Evolutionary conservation across 2,888 invertebrate species (phyloP).

Genomic region (Xylophagus ater): DNA sequence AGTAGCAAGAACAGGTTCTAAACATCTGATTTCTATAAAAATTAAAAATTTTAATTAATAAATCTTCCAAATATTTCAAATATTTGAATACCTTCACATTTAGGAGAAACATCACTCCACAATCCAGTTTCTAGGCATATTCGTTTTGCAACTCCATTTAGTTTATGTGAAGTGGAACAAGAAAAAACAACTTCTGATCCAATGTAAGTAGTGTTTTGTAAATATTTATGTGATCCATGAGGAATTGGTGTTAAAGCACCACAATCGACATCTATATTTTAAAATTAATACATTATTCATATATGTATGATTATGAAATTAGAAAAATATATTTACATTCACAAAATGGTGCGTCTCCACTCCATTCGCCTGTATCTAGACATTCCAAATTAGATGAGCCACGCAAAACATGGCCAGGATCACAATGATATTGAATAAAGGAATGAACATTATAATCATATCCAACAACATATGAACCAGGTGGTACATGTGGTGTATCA

Average conservation of each 20-base stretch:
- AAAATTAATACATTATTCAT: background rate
- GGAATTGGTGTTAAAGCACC: slow-evolving; percentile 69
- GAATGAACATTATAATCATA: slow-evolving; percentile 85
- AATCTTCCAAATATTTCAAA: background rate
- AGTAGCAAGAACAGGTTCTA: slow-evolving; percentile 69
- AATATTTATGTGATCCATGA: slow-evolving; percentile 65
- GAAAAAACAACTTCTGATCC: slow-evolving; percentile 70
- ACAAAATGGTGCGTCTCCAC: slow-evolving; percentile 66
- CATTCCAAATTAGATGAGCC: slow-evolving; percentile 63
- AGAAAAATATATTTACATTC: slow-evolving; percentile 52
- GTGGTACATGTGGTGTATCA: slow-evolving; percentile 73
- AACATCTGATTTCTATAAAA: slow-evolving; percentile 69
- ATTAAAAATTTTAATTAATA: slow-evolving; percentile 9
- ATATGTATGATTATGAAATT: background rate
- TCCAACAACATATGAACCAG: slow-evolving; percentile 77
- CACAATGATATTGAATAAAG: slow-evolving; percentile 77
- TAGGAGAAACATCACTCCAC: slow-evolving; percentile 76
- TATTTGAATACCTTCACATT: slow-evolving; percentile 54
- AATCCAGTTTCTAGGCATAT: slow-evolving; percentile 61
- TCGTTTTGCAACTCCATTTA: slow-evolving; percentile 62
- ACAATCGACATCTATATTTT: slow-evolving; percentile 68
- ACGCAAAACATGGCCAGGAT: slow-evolving; percentile 66
- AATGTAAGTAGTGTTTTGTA: slow-evolving; percentile 67
- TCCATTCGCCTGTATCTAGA: slow-evolving; percentile 71
- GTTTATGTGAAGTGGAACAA: slow-evolving; percentile 67